phyloP scores from a whole-genome alignment of 2,888 invertebrate species.

The Stenoptilia bipunctidactyla region DNA sequence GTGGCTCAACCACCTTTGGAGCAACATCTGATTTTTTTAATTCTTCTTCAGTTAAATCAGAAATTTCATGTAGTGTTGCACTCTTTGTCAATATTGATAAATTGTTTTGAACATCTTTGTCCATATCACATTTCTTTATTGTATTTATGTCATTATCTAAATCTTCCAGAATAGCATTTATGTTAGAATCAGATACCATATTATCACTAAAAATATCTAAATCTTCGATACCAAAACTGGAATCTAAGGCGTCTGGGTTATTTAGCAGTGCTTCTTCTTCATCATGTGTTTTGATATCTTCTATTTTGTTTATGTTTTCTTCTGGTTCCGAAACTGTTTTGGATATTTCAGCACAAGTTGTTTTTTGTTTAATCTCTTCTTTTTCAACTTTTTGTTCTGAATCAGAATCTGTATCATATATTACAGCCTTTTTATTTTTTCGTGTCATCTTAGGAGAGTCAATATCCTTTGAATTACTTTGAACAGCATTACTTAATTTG shows the following conservation, averaged over 20 bases:
- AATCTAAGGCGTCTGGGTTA: slow-evolving; percentile 18
- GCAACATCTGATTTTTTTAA: slow-evolving; percentile 2
- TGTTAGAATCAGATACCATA: slow-evolving; percentile 38
- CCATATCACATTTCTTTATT: slow-evolving; percentile 8
- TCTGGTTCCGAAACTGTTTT: too few species aligned
- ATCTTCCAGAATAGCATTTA: slow-evolving; percentile 47
- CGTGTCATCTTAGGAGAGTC: slow-evolving; percentile 15
- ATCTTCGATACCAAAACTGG: slow-evolving; percentile 38
- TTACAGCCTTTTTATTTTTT: slow-evolving; percentile 25
- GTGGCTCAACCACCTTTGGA: background rate
- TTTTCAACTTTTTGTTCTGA: slow-evolving; percentile 9
- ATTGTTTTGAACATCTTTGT: too few species aligned
- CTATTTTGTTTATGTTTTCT: too few species aligned
- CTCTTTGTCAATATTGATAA: background rate
- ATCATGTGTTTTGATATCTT: too few species aligned
- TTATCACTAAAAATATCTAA: slow-evolving; percentile 48
- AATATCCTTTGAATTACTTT: slow-evolving; percentile 11
- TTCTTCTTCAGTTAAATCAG: slow-evolving; percentile 1
- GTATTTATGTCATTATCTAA: slow-evolving; percentile 42
- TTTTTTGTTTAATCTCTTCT: too few species aligned
- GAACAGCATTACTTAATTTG: slow-evolving; percentile 19
- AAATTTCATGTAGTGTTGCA: background rate
- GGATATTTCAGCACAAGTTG: too few species aligned
- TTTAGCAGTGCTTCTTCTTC: background rate
- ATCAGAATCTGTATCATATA: slow-evolving; percentile 31